These are phyloP conservation scores for Lampris incognitus DNA, from an alignment of 2,113 vertebrate genomes.

Conservation along the genomic window DNA sequence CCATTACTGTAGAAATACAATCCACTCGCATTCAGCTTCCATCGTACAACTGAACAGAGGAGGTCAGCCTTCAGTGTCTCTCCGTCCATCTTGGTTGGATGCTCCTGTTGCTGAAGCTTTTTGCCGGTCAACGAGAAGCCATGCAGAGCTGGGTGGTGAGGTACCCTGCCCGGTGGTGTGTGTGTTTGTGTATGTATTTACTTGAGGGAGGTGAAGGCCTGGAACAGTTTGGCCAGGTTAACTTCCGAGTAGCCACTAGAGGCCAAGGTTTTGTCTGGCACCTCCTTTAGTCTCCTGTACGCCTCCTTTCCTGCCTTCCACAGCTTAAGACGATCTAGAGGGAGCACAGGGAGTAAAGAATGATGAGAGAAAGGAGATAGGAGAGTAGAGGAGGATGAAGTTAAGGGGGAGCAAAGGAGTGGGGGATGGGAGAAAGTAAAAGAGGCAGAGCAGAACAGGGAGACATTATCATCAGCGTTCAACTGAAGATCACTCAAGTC, in stretches of 20 bases:
- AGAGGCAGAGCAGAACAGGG: neutral
- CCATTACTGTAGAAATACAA: neutral
- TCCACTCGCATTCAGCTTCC: neutral
- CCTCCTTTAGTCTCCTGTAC: constrained; percentile 89
- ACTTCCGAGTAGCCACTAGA: constrained; percentile 93
- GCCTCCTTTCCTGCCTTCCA: constrained; percentile 59
- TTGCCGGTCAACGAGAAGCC: neutral
- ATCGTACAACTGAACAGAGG: neutral
- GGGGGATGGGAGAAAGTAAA: neutral
- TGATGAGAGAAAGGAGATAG: neutral
- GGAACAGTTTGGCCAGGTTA: constrained; percentile 94
- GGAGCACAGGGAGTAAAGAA: neutral
- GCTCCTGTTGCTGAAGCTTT: neutral
- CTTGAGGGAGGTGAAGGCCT: constrained; percentile 80
- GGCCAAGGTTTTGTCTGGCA: constrained; percentile 86
- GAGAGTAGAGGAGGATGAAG: neutral
- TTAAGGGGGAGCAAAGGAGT: too few species aligned
- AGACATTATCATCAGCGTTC: neutral
- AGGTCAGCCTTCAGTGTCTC: neutral
- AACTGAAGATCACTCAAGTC: neutral
- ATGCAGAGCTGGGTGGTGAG: neutral
- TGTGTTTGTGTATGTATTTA: constrained; percentile 54
- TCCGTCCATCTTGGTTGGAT: neutral
- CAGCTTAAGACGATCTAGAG: neutral
- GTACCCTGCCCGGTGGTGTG: neutral